phyloP scores from a whole-genome alignment of 2,797 vertebrate genomes.

The Anguilla megastoma region DNA sequence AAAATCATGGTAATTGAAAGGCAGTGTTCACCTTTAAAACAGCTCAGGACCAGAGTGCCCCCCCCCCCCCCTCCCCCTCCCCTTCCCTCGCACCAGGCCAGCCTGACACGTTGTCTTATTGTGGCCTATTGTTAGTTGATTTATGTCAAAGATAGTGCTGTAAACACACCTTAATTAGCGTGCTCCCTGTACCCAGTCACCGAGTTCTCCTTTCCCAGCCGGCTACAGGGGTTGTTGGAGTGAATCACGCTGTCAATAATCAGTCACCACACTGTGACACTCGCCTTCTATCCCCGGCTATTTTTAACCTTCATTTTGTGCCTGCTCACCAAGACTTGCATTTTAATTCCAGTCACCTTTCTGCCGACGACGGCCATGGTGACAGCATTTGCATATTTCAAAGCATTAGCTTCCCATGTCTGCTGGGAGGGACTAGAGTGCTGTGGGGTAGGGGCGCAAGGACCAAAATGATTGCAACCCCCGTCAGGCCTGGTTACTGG shows the following conservation, averaged over 20 bases:
- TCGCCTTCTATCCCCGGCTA: constrained; percentile 39
- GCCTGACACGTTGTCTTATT: not conserved
- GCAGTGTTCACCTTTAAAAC: not conserved
- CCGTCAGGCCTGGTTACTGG: constrained; percentile 1
- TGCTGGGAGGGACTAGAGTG: constrained; percentile 21
- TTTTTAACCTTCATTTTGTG: constrained; percentile 55
- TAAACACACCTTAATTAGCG: constrained; percentile 31
- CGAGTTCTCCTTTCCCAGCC: constrained; percentile 5
- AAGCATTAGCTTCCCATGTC: constrained; percentile 30
- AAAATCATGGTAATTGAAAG: not conserved
- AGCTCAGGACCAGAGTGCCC: not conserved
- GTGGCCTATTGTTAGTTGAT: constrained; percentile 18
- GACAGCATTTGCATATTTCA: constrained; percentile 40
- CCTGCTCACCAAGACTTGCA: constrained; percentile 36
- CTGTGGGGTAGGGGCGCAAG: not conserved
- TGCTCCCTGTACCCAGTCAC: constrained; percentile 4
- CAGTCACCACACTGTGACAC: constrained; percentile 47
- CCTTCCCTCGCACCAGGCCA: not conserved
- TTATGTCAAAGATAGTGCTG: constrained; percentile 14
- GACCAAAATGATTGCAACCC: not conserved
- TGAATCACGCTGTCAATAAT: constrained; percentile 43
- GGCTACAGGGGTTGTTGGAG: constrained; percentile 40
- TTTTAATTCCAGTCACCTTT: constrained; percentile 47
- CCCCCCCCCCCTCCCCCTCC: not conserved
- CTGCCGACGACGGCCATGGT: constrained; percentile 31